Conservation (phyloP, 2,113 vertebrate genomes). For the Peromyscus leucopus region DNA sequence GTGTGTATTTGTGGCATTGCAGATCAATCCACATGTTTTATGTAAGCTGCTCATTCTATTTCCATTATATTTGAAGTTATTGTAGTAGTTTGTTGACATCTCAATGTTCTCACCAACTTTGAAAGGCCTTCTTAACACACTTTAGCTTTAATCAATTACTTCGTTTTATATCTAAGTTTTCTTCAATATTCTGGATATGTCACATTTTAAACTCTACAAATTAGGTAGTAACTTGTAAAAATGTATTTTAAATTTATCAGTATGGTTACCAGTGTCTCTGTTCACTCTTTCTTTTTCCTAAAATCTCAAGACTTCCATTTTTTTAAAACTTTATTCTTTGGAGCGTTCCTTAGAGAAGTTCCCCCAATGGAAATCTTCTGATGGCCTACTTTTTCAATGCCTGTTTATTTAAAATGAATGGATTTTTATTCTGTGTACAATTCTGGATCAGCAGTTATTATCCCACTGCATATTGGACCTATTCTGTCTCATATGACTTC, state of each 20-base stretch:
- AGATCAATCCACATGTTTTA: background rate
- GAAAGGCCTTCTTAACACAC: background rate
- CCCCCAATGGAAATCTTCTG: background rate
- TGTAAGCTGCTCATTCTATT: background rate
- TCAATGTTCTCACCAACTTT: background rate
- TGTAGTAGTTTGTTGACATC: background rate
- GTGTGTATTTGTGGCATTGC: background rate
- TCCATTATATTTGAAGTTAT: background rate
- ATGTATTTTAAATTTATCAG: background rate
- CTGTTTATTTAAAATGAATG: background rate
- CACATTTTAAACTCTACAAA: background rate
- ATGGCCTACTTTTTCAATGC: background rate
- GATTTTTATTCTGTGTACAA: background rate
- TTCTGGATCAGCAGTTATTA: background rate
- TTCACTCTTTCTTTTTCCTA: background rate
- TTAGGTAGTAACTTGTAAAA: background rate
- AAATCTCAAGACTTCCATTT: background rate
- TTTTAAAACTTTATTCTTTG: background rate
- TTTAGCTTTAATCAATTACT: background rate
- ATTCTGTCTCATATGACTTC: background rate
- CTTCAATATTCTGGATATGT: background rate
- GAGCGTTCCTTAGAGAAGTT: background rate
- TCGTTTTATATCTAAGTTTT: background rate
- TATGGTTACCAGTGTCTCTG: background rate
- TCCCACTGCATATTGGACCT: background rate